Evolutionary conservation across 2,113 vertebrate species (phyloP).

Genomic region (Daphoenositta chrysoptera): DNA sequence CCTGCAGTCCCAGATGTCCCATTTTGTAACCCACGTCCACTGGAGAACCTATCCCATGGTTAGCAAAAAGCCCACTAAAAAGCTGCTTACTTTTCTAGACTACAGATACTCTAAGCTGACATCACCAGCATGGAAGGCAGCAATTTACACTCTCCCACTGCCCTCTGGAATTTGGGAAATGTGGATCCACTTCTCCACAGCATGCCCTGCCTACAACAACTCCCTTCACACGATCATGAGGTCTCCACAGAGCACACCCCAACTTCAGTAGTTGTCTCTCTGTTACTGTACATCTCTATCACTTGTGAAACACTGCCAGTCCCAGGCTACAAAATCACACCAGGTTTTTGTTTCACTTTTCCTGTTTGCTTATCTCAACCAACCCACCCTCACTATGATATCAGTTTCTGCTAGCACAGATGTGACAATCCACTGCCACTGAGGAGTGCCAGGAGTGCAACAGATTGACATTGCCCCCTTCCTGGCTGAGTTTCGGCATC

Average conservation of each 20-base stretch:
- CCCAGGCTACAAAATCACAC: background rate
- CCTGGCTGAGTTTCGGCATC: background rate
- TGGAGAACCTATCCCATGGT: background rate
- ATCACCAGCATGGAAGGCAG: background rate
- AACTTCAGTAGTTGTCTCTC: background rate
- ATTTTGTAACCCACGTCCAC: background rate
- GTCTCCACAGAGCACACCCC: background rate
- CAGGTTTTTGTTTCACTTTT: background rate
- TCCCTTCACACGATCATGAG: background rate
- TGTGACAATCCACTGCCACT: background rate
- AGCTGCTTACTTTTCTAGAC: background rate
- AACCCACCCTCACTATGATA: background rate
- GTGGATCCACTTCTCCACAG: background rate
- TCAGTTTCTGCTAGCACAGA: background rate
- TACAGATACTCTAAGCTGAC: background rate
- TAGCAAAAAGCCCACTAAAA: background rate
- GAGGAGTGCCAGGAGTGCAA: background rate
- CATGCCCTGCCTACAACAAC: background rate
- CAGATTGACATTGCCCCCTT: constrained; percentile 14
- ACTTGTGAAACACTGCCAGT: background rate
- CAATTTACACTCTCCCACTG: background rate
- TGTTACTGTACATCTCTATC: background rate
- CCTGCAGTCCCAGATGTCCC: background rate
- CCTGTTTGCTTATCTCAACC: background rate
- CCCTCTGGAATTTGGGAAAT: background rate